Evolutionary conservation across 1,140 invertebrate species (phyloP).

Genomic region (Anastrepha obliqua): DNA sequence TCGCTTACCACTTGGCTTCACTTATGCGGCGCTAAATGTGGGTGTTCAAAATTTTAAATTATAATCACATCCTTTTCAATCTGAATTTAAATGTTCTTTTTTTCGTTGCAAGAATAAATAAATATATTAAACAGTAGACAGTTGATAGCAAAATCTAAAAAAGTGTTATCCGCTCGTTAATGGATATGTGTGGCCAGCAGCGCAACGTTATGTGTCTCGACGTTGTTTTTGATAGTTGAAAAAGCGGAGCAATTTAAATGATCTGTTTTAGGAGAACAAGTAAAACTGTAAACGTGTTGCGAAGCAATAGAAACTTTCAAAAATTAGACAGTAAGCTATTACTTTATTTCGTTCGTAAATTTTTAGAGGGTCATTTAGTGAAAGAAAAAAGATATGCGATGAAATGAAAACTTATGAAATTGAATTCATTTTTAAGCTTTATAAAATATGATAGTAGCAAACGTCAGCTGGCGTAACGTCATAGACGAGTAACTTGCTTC

Average conservation of each 20-base stretch:
- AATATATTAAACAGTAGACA: not conserved
- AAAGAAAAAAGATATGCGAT: too few species aligned
- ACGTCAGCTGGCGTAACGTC: too few species aligned
- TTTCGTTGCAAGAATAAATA: not conserved
- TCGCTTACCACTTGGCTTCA: not conserved
- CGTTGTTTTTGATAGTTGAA: not conserved
- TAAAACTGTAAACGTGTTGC: not conserved
- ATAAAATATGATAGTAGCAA: too few species aligned
- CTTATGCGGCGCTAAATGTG: not conserved
- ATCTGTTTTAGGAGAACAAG: not conserved
- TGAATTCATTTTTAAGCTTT: too few species aligned
- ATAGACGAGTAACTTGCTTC: too few species aligned
- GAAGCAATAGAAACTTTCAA: too few species aligned
- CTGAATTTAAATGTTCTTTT: slow-evolving; percentile 29
- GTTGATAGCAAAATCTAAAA: not conserved
- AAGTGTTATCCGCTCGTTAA: too few species aligned
- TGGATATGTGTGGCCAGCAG: too few species aligned
- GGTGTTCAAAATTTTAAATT: slow-evolving; percentile 11
- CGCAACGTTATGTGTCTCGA: too few species aligned
- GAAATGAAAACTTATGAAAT: too few species aligned
- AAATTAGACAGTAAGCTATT: not conserved
- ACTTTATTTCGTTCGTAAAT: not conserved
- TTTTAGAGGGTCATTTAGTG: not conserved
- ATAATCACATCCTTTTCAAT: not conserved
- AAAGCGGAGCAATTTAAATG: not conserved